Evolutionary conservation across 2,888 invertebrate species (phyloP).

Genomic region (Pecten maximus): DNA sequence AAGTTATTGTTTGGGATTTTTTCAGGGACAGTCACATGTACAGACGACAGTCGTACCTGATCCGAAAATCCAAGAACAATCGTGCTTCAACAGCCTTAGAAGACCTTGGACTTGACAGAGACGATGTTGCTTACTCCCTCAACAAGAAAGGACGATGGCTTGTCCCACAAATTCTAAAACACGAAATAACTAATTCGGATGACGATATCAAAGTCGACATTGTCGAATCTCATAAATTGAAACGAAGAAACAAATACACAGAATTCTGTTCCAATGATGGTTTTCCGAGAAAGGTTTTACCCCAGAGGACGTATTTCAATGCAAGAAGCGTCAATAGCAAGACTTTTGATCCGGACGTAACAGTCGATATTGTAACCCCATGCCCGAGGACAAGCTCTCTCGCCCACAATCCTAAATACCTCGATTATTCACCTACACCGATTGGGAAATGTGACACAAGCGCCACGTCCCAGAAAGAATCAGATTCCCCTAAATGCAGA

Average conservation of each 20-base stretch:
- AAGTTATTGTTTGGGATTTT: no score
- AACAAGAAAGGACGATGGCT: slow-evolving; percentile 74
- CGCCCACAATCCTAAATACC: slow-evolving; percentile 63
- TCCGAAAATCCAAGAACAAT: slow-evolving; percentile 37
- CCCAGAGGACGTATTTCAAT: slow-evolving; percentile 56
- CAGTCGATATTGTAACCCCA: slow-evolving; percentile 64
- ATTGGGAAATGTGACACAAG: not conserved
- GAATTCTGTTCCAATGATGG: slow-evolving; percentile 54
- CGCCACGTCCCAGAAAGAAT: not conserved
- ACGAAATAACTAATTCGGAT: slow-evolving; percentile 40
- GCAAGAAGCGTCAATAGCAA: slow-evolving; percentile 48
- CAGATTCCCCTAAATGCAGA: not conserved
- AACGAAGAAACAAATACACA: slow-evolving; percentile 58
- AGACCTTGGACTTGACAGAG: slow-evolving; percentile 43
- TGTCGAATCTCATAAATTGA: slow-evolving; percentile 62
- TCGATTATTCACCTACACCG: slow-evolving; percentile 45
- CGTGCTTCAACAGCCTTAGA: slow-evolving; percentile 36
- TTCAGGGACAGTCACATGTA: slow-evolving; percentile 43
- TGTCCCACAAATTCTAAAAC: slow-evolving; percentile 64
- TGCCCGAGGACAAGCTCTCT: slow-evolving; percentile 62
- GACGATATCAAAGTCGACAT: slow-evolving; percentile 56
- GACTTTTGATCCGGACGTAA: slow-evolving; percentile 41
- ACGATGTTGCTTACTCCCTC: slow-evolving; percentile 67
- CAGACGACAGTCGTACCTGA: slow-evolving; percentile 43
- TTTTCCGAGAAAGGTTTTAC: slow-evolving; percentile 47